phyloP scores from a whole-genome alignment of 53 echinoderm and acorn worm species.

The Temnopleurus reevesii region DNA sequence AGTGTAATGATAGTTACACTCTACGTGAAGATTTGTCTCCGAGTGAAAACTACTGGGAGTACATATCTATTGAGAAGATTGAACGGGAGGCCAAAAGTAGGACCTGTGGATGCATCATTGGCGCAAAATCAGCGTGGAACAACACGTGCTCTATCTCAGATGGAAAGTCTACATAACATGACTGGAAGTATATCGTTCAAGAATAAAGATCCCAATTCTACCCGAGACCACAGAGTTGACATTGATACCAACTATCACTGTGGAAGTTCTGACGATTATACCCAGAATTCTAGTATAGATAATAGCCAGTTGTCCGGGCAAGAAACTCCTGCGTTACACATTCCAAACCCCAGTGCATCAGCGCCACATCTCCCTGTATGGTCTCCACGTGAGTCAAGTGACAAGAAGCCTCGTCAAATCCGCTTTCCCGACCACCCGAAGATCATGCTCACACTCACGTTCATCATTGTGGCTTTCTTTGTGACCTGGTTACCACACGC shows the following conservation, averaged over 20 bases:
- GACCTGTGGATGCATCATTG: background rate
- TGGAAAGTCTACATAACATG: background rate
- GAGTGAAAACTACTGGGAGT: background rate
- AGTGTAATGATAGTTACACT: background rate
- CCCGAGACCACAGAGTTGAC: background rate
- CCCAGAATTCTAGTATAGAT: background rate
- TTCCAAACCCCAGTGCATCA: background rate
- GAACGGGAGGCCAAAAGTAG: background rate
- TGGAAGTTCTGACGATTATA: background rate
- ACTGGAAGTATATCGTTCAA: background rate
- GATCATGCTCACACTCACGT: background rate
- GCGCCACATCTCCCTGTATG: too few relatives aligned
- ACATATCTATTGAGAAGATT: background rate
- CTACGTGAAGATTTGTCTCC: background rate
- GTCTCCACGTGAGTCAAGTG: background rate
- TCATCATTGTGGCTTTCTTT: background rate
- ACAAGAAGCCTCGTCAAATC: background rate
- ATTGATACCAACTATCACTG: background rate
- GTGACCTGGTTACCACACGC: slow-evolving; percentile 17
- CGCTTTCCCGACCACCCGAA: background rate
- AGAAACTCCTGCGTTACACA: background rate
- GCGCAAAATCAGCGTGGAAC: background rate
- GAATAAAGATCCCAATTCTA: background rate
- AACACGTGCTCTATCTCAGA: background rate
- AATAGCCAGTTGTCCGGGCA: background rate